phyloP scores from a whole-genome alignment of 2,113 vertebrate species.

The Nothobranchius furzeri region DNA sequence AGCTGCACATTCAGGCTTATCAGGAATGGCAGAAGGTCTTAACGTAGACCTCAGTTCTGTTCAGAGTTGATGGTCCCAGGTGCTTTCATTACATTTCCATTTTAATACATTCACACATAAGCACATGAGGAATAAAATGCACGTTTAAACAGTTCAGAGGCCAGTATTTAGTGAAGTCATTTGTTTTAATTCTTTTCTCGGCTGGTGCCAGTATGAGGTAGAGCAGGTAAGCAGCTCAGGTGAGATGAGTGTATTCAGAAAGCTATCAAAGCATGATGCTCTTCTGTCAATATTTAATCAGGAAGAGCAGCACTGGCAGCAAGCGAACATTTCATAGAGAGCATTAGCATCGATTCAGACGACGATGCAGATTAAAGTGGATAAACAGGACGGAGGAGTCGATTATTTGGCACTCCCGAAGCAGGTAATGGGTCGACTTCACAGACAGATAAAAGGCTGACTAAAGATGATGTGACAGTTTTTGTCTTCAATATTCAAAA shows the following conservation, averaged over 20 bases:
- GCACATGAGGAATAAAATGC: no score
- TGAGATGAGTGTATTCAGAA: conserved; percentile 46
- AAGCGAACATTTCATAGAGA: conserved; percentile 69
- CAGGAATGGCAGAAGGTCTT: no score
- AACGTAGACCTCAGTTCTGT: no score
- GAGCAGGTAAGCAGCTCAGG: conserved; percentile 11
- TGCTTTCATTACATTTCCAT: no score
- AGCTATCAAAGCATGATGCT: conserved; percentile 26
- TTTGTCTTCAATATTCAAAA: not conserved
- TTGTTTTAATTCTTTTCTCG: not conserved
- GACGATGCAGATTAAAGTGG: conserved; percentile 45
- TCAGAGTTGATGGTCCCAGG: no score
- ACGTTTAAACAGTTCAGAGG: no score
- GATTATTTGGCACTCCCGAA: conserved; percentile 22
- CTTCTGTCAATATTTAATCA: conserved; percentile 71
- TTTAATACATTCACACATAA: no score
- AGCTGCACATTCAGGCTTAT: no score
- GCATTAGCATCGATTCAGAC: conserved; percentile 66
- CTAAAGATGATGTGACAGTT: conserved; percentile 2
- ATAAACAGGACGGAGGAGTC: conserved; percentile 35
- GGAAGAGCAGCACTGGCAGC: conserved; percentile 36
- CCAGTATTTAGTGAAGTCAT: not conserved
- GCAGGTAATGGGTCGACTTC: conserved; percentile 27
- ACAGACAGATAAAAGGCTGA: conserved; percentile 3
- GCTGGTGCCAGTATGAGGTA: not conserved